Evolutionary conservation across 2,888 invertebrate species (phyloP), one percentile per base, ranked within the genome.

Genomic region (Thysanoteuthis rhombus): DNA sequence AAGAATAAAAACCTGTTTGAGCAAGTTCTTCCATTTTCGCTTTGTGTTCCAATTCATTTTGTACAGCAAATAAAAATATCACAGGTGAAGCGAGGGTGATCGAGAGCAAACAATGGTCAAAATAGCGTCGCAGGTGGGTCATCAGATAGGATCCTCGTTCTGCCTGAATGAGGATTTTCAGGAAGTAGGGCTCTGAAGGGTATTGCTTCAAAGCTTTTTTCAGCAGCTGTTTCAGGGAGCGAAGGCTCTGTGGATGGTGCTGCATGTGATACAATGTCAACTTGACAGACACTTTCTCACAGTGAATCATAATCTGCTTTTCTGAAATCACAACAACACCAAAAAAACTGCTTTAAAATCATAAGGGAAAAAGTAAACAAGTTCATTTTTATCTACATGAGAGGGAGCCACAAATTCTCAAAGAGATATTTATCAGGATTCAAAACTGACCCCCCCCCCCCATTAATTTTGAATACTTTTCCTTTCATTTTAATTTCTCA

Each of bases 111-210:
- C 93, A 94, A 40, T 94, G 94, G 91, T 96, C 95, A 94, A 96
- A 96, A 94, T 95, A 95, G 92, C 95, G 94, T 52, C 96, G 95
- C 40, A 97, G 93, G n/a, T 96, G 94, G 4, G 96, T 96, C 4
- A 95, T 94, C 25, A 97, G 95, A 93, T 96, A 95, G 16, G 96
- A 96, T 52, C 95, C 94, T 38, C 94, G 93, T 94, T 97, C 97
- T 12, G 96, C 93, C 38, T 96, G 95, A 16, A 96, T 94, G 93
- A 96, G 96, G 52, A 96, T 58, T n/a, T 94, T 93, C 39, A 96
- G 95, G 90, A 97, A 96, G 42, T 94, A 92, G 5, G 94, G 52
- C 93, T 95, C 95, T 45, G 95, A 94, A 36, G 97, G 96, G 94
- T 95, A 96, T 28, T 94, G 92, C 16, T 94, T 93, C 89, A 97